phyloP scores from a whole-genome alignment of 2,113 vertebrate species.

The Donacobius atricapilla region DNA sequence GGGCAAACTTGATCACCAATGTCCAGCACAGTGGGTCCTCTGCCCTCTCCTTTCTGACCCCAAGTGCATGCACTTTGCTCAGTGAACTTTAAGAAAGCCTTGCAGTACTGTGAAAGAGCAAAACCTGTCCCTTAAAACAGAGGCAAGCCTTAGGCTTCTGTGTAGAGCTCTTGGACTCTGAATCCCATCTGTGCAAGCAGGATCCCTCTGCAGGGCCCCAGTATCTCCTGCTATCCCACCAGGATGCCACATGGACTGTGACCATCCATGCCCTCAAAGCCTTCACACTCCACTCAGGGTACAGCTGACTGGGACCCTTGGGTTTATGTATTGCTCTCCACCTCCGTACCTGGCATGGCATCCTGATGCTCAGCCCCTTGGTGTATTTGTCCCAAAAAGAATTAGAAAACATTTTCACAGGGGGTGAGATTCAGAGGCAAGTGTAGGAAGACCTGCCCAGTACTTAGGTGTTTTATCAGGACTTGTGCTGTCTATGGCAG shows the following conservation, averaged over 20 bases:
- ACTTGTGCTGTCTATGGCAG: neutral
- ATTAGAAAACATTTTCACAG: neutral
- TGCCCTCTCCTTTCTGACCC: neutral
- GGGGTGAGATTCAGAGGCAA: neutral
- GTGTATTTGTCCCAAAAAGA: neutral
- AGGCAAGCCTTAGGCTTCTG: neutral
- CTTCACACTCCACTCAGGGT: accelerated
- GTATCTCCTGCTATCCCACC: neutral
- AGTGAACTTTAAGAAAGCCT: neutral
- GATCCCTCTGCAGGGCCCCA: neutral
- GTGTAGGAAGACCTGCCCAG: neutral
- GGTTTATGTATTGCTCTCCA: neutral
- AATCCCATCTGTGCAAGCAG: neutral
- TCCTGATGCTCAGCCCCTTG: neutral
- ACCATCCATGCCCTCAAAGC: neutral
- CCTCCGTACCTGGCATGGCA: neutral
- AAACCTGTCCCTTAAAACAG: neutral
- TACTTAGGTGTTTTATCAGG: neutral
- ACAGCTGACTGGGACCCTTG: neutral
- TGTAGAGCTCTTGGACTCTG: neutral
- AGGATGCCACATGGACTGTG: neutral
- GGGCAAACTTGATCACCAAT: neutral
- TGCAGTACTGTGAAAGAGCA: neutral
- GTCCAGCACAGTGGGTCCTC: neutral
- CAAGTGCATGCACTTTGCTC: neutral